Conservation (phyloP, 2,113 vertebrate genomes). For the Micronycteris hirsuta region DNA sequence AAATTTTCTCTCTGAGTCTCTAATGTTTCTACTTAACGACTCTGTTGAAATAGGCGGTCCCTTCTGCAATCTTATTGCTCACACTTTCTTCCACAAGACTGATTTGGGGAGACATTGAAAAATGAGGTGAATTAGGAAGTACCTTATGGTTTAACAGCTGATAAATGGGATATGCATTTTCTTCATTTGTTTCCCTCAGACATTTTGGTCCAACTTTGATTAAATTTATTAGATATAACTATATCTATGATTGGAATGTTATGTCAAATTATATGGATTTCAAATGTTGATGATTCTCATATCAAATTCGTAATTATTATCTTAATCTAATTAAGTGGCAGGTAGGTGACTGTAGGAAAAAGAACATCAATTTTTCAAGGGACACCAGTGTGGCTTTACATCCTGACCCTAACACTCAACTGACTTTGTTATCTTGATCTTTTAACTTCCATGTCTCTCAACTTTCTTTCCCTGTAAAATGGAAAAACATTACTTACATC, state of each 20-base stretch:
- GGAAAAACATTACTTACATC: background rate
- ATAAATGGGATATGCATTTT: constrained; percentile 9
- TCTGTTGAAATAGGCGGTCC: background rate
- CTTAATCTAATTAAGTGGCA: background rate
- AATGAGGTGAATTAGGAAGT: constrained; percentile 6
- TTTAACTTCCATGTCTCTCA: background rate
- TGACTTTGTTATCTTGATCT: background rate
- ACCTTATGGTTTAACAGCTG: background rate
- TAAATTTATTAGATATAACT: constrained; percentile 22
- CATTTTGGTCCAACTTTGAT: background rate
- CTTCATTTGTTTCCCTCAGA: background rate
- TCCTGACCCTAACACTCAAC: background rate
- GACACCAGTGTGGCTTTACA: background rate
- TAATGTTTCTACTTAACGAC: background rate
- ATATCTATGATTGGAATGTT: background rate
- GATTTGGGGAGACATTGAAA: constrained; percentile 3
- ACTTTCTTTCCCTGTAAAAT: constrained; percentile 19
- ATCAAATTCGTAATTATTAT: background rate
- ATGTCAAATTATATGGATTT: background rate
- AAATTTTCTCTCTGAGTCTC: background rate
- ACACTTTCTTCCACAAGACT: background rate
- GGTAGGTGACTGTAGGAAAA: background rate
- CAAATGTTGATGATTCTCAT: background rate
- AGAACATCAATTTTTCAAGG: background rate
- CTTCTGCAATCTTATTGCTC: background rate